These are phyloP conservation scores for Cygnus atratus DNA, from an alignment of 2,113 vertebrate species.

Conservation along the genomic window DNA sequence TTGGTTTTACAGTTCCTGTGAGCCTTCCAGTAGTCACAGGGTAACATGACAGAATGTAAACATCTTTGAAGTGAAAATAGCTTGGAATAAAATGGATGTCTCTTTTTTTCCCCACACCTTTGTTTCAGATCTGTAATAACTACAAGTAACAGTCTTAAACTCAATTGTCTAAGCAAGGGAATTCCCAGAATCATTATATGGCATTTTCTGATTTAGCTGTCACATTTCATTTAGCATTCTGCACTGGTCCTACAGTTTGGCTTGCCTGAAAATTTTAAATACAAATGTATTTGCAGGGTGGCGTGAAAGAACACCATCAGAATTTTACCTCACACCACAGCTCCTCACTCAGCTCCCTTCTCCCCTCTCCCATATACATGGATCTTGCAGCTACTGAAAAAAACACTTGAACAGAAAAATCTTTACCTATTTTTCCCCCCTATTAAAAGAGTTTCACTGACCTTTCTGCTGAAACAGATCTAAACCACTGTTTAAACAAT, in stretches of 20 bases:
- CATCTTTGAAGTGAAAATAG: not conserved
- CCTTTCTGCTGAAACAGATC: not conserved
- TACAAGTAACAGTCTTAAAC: not conserved
- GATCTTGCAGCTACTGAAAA: not conserved
- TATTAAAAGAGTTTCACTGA: not conserved
- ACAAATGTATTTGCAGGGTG: constrained; percentile 25
- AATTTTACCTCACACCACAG: not conserved
- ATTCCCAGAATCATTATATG: not conserved
- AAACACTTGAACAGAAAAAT: not conserved
- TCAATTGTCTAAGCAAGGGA: not conserved
- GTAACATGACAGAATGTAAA: not conserved
- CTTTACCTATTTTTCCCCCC: not conserved
- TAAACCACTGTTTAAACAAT: not conserved
- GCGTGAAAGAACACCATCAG: not conserved
- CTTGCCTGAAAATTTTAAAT: constrained; percentile 21
- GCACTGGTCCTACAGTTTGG: not conserved
- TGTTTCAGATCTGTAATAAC: not conserved
- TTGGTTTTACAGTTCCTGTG: not conserved
- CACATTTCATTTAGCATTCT: constrained; percentile 33
- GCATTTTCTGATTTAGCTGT: not conserved
- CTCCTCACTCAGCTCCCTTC: rapidly evolving
- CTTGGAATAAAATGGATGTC: not conserved
- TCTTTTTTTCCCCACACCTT: not conserved
- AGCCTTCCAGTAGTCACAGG: not conserved
- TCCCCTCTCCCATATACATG: not conserved